phyloP scores from a whole-genome alignment of 1,140 invertebrate species.

The Orussus abietinus region DNA sequence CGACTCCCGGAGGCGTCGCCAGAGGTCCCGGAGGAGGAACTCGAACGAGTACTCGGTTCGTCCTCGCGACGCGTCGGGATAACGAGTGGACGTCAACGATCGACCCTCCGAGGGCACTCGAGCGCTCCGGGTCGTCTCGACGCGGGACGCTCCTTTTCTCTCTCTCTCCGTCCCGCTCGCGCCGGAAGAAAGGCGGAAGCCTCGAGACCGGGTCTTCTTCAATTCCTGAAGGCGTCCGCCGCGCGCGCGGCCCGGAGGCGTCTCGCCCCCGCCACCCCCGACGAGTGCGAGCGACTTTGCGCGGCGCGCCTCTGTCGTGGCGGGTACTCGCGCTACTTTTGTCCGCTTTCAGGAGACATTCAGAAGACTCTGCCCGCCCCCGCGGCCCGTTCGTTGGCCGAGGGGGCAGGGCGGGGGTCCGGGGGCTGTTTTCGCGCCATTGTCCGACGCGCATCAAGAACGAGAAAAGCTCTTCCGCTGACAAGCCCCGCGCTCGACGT shows the following conservation, averaged over 20 bases:
- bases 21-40: too few species aligned
- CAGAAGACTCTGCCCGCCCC: constrained; percentile 8
- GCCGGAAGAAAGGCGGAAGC: neutral
- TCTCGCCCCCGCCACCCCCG: neutral
- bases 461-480: constrained; percentile 39
- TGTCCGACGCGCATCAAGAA: constrained; percentile 41
- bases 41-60: too few species aligned
- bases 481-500: constrained; percentile 28
- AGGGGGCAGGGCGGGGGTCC: constrained; percentile 14
- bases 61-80: too few species aligned
- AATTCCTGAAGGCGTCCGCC: constrained; percentile 25
- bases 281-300: constrained; percentile 18
- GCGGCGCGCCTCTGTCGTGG: constrained; percentile 17
- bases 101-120: constrained; percentile 19
- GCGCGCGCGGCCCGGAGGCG: neutral
- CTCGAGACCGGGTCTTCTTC: constrained; percentile 28
- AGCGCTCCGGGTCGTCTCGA: constrained; percentile 13
- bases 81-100: too few species aligned
- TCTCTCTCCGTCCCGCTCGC: constrained; percentile 14
- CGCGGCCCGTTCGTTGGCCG: constrained; percentile 5
- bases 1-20: too few species aligned
- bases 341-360: constrained; percentile 25
- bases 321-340: constrained; percentile 30
- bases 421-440: constrained; percentile 35
- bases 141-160: constrained; percentile 24